phyloP scores from a whole-genome alignment of 2,888 invertebrate genomes.

The Druceiella hillmani region DNA sequence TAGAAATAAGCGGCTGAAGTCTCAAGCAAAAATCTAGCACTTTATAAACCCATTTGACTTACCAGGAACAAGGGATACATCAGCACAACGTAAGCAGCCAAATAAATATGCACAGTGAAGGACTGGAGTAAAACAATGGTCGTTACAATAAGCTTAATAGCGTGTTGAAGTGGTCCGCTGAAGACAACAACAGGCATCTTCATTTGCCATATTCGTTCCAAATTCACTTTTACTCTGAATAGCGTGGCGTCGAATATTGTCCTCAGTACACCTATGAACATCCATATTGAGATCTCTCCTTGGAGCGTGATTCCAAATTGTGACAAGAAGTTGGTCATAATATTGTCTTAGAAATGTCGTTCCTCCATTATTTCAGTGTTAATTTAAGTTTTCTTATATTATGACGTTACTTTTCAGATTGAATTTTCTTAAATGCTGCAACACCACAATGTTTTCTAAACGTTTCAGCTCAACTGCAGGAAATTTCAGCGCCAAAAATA shows the following conservation, averaged over 20 bases:
- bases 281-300: slow-evolving; percentile 48
- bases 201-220: slow-evolving; percentile 52
- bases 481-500: too few species aligned
- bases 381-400: too few species aligned
- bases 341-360: slow-evolving; percentile 10
- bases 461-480: too few species aligned
- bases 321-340: slow-evolving; percentile 40
- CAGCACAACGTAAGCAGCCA: slow-evolving; percentile 51
- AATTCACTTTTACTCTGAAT: slow-evolving; percentile 49
- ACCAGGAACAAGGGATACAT: slow-evolving; percentile 54
- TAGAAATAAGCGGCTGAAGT: too few species aligned
- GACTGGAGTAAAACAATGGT: slow-evolving; percentile 49
- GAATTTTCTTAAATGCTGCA: too few species aligned
- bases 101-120: slow-evolving; percentile 51
- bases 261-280: slow-evolving; percentile 44
- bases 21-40: too few species aligned
- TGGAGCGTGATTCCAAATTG: slow-evolving; percentile 46
- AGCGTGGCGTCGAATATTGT: slow-evolving; percentile 52
- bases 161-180: slow-evolving; percentile 39
- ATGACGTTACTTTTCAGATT: too few species aligned
- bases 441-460: too few species aligned
- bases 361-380: too few species aligned
- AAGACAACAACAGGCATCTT: slow-evolving; percentile 39
- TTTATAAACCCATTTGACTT: slow-evolving; percentile 21
- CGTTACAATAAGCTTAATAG: slow-evolving; percentile 46